phyloP scores from a whole-genome alignment of 2,888 invertebrate species.

The Eristalis intricaria region DNA sequence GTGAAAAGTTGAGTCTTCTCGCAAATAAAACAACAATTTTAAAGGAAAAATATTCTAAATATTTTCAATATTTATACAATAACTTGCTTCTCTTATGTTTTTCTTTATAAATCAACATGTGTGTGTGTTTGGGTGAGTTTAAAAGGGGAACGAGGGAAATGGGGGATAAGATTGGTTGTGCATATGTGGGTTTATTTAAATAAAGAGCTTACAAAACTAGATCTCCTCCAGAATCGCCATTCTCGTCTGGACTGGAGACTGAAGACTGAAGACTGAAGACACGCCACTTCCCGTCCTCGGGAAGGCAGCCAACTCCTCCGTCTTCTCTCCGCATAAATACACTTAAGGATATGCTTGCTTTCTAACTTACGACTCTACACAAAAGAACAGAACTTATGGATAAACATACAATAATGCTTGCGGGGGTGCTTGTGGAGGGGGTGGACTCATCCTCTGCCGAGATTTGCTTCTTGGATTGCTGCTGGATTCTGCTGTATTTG shows the following conservation, averaged over 20 bases:
- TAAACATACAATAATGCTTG: background rate
- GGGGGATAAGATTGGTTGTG: background rate
- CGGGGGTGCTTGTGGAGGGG: background rate
- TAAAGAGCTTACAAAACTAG: background rate
- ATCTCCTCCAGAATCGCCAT: background rate
- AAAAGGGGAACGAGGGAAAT: background rate
- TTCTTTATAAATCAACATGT: background rate
- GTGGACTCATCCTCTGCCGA: constrained; percentile 6
- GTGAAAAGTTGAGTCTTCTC: no score
- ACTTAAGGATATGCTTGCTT: background rate
- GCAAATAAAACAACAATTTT: background rate
- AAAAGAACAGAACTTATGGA: background rate
- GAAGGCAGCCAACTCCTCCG: no score
- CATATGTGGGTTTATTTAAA: background rate
- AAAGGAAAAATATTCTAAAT: background rate
- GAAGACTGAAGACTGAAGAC: background rate
- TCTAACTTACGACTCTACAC: background rate
- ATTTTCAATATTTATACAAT: background rate
- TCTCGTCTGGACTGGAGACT: background rate
- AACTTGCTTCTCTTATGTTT: background rate
- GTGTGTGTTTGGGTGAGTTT: background rate
- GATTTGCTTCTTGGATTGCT: constrained; percentile 27
- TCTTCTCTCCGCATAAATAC: background rate
- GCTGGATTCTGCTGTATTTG: constrained; percentile 12
- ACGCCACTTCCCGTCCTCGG: background rate